Percentiles rank a stretch among this genome's conserved stretches.
phyloP scores from a whole-genome alignment of 2,888 invertebrate species.

The Drosophila heteroneura region DNA sequence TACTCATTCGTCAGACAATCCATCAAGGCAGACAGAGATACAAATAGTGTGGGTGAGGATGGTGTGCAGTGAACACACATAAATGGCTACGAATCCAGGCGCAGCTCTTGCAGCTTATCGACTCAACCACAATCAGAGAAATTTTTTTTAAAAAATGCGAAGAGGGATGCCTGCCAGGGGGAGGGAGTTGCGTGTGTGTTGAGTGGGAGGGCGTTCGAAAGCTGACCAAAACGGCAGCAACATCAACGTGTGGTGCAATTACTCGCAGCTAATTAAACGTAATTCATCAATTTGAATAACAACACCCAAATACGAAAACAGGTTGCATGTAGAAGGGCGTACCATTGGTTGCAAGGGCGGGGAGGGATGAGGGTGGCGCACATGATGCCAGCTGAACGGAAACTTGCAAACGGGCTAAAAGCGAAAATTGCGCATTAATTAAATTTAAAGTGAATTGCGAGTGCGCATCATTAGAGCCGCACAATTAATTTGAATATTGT shows the following conservation, averaged over 20 bases:
- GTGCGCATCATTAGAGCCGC: conserved; percentile 74
- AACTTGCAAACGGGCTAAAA: conserved; percentile 61
- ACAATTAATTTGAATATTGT: conserved; percentile 70
- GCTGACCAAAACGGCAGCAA: conserved; percentile 17
- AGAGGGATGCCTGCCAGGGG: not conserved
- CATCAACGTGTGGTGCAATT: conserved; percentile 50
- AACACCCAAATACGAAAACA: conserved; percentile 26
- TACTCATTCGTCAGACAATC: conserved; percentile 42
- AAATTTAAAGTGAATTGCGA: conserved; percentile 70
- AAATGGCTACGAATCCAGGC: conserved; percentile 20
- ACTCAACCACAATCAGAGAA: conserved; percentile 25
- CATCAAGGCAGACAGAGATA: conserved; percentile 8
- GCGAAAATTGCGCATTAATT: conserved; percentile 76
- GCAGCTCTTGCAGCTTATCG: conserved; percentile 32
- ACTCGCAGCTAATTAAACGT: conserved; percentile 68
- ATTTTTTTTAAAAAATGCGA: not conserved
- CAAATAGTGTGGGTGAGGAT: not conserved
- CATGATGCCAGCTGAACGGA: conserved; percentile 30
- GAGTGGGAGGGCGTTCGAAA: not conserved
- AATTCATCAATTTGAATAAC: conserved; percentile 65
- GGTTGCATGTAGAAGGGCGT: not conserved
- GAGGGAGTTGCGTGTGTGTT: not conserved
- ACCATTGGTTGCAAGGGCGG: not conserved
- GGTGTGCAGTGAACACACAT: not conserved
- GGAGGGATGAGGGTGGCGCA: not conserved